phyloP scores from a whole-genome alignment of 2,888 invertebrate genomes.

The Hirudinaria manillensis region DNA sequence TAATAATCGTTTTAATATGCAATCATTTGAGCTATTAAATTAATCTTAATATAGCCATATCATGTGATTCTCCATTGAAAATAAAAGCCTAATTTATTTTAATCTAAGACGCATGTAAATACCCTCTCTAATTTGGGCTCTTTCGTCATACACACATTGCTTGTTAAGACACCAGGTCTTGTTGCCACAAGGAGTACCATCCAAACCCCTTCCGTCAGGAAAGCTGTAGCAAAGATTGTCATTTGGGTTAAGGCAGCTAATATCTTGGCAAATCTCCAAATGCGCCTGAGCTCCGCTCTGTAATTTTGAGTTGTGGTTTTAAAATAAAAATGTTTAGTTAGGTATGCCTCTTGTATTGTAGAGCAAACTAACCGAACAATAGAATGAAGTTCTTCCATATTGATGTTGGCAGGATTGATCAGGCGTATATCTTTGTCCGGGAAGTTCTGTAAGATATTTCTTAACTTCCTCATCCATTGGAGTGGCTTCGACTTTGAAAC shows the following conservation, averaged over 20 bases:
- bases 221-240: neutral
- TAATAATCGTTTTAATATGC: too few relatives aligned
- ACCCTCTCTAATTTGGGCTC: neutral
- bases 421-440: neutral
- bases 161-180: neutral
- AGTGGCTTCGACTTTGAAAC: neutral
- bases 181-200: conserved; percentile 9
- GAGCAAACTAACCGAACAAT: neutral
- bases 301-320: neutral
- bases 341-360: neutral
- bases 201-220: neutral
- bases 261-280: neutral
- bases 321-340: neutral
- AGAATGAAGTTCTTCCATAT: neutral
- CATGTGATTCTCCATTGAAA: too few relatives aligned
- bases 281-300: neutral
- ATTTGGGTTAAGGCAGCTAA: neutral
- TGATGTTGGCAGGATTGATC: neutral
- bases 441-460: neutral
- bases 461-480: too few relatives aligned
- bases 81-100: too few relatives aligned
- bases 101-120: too few relatives aligned
- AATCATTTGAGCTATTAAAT: too few relatives aligned
- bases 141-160: neutral
- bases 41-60: too few relatives aligned